Conservation (phyloP, 2,888 invertebrate genomes). For the Parnassius orleans region DNA sequence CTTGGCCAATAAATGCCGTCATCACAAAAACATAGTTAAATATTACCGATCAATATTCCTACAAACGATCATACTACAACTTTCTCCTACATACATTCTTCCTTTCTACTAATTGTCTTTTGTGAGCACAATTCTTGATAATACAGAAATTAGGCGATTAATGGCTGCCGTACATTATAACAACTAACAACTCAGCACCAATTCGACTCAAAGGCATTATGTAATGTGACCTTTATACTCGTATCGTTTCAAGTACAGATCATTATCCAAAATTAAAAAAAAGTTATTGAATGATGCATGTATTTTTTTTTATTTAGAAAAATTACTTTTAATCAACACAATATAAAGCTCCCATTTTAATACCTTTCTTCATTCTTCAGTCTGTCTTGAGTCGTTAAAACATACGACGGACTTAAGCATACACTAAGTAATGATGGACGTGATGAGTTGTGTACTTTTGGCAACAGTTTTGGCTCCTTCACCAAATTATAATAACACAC, state of each 20-base stretch:
- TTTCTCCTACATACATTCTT: slow-evolving; percentile 47
- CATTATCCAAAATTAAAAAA: no score
- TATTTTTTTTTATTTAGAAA: no score
- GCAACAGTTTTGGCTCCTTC: slow-evolving; percentile 74
- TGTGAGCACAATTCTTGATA: slow-evolving; percentile 65
- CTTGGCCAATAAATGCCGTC: slow-evolving; percentile 76
- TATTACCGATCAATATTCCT: slow-evolving; percentile 39
- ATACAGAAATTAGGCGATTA: slow-evolving; percentile 41
- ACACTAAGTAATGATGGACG: slow-evolving; percentile 48
- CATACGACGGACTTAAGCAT: slow-evolving; percentile 20
- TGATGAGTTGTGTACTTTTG: slow-evolving; percentile 62
- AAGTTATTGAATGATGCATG: no score
- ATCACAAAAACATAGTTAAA: slow-evolving; percentile 59
- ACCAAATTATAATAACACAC: slow-evolving; percentile 53
- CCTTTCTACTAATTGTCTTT: slow-evolving; percentile 68
- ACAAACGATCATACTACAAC: slow-evolving; percentile 45
- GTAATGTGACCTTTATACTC: no score
- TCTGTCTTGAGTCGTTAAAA: no score
- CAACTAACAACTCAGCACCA: no score
- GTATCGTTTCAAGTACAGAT: no score
- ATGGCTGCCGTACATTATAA: no score
- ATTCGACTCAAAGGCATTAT: no score
- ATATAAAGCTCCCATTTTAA: no score
- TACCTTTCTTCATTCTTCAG: no score
- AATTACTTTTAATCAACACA: no score